Evolutionary conservation across 2,888 invertebrate genomes (phyloP).

Genomic region (Thysanoteuthis rhombus): DNA sequence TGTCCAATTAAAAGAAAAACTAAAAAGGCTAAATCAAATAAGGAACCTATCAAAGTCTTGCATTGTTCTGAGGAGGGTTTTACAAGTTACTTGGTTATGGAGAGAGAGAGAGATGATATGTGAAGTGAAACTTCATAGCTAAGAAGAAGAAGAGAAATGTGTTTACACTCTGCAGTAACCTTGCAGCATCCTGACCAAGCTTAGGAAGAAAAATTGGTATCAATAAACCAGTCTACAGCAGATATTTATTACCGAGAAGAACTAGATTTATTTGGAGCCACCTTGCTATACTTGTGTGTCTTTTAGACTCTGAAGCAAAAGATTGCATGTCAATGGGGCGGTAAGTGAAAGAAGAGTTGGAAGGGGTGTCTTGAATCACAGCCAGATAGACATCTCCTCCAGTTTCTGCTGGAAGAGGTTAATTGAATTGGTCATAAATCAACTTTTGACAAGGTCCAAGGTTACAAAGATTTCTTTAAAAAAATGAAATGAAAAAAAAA

Average conservation of each 20-base stretch:
- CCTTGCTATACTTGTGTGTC: background rate
- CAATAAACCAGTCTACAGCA: background rate
- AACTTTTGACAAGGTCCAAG: background rate
- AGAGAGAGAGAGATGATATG: background rate
- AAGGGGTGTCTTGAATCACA: background rate
- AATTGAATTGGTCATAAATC: background rate
- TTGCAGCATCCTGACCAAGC: background rate
- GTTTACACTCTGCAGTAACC: background rate
- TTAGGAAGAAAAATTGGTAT: background rate
- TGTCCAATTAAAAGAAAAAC: background rate
- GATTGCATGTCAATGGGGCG: background rate
- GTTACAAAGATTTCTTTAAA: conserved; percentile 12
- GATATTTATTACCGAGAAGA: background rate
- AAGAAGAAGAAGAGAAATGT: background rate
- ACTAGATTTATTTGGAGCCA: background rate
- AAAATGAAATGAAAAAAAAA: background rate
- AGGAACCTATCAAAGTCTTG: background rate
- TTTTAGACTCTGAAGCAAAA: background rate
- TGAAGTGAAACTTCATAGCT: background rate
- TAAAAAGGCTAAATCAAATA: background rate
- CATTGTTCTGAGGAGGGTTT: background rate
- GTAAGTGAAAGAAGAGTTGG: background rate
- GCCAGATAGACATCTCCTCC: conserved; percentile 12
- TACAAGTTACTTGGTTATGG: background rate
- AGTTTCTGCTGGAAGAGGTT: background rate